Conservation (phyloP, 2,797 vertebrate species). For the Steatocranus sp. region DNA sequence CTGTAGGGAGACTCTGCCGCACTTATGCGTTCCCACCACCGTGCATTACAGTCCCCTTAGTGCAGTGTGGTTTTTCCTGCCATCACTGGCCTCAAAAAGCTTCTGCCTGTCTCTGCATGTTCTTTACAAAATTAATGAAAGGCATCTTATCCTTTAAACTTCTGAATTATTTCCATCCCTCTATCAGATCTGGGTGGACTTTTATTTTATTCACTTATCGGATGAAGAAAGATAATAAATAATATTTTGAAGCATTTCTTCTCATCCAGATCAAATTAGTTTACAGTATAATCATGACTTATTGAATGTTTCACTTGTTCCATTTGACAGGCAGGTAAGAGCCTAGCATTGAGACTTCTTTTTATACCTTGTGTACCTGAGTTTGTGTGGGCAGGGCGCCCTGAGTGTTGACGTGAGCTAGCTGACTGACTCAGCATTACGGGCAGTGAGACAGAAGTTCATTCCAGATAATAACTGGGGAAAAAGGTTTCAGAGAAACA, state of each 20-base stretch:
- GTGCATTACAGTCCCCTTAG: neutral
- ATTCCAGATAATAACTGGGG: neutral
- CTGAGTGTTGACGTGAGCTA: neutral
- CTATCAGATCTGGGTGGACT: neutral
- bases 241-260: neutral
- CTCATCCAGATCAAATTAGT: neutral
- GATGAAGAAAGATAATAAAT: neutral
- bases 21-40: neutral
- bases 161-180: neutral
- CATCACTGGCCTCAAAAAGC: neutral
- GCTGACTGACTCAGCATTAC: slow-evolving; percentile 7
- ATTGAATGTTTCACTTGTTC: neutral
- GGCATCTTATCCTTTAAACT: neutral
- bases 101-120: neutral
- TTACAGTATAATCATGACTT: neutral
- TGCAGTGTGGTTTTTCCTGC: neutral
- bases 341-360: neutral
- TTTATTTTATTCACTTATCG: neutral
- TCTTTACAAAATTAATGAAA: neutral
- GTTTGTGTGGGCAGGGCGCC: neutral
- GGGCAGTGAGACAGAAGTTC: neutral
- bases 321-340: neutral
- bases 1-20: neutral
- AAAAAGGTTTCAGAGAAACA: neutral
- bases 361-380: neutral